Evolutionary conservation across 2,888 invertebrate genomes (phyloP).

Genomic region (Apodemia mormo): DNA sequence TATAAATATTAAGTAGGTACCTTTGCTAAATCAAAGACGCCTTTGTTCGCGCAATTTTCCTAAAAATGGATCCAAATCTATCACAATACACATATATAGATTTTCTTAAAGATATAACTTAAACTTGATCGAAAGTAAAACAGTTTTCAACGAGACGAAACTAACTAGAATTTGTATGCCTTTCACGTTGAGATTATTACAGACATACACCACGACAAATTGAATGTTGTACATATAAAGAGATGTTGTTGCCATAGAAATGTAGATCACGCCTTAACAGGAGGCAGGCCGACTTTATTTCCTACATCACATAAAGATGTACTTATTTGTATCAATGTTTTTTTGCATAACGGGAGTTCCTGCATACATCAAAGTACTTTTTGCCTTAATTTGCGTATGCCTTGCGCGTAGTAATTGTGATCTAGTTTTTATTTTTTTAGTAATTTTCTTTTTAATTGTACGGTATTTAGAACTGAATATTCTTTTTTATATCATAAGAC

Average conservation of each 20-base stretch:
- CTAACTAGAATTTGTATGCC: background rate
- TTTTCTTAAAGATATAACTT: background rate
- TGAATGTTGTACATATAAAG: slow-evolving; percentile 16
- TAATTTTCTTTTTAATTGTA: no score
- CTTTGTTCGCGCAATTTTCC: no score
- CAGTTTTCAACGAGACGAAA: background rate
- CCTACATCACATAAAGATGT: slow-evolving; percentile 8
- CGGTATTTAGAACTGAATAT: no score
- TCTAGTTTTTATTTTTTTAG: no score
- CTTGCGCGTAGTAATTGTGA: no score
- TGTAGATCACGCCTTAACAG: slow-evolving; percentile 7
- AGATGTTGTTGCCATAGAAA: background rate
- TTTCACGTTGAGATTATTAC: slow-evolving; percentile 9
- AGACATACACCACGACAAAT: slow-evolving; percentile 12
- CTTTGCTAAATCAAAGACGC: no score
- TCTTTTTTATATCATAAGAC: no score
- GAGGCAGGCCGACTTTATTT: background rate
- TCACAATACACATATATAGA: no score
- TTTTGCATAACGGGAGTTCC: background rate
- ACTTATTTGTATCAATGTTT: background rate
- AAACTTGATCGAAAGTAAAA: background rate
- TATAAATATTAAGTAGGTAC: no score
- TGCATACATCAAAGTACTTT: background rate
- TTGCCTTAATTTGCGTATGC: no score
- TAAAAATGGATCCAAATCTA: no score